Evolutionary conservation across 2,888 invertebrate genomes (phyloP).

Genomic region (Platycheirus albimanus): DNA sequence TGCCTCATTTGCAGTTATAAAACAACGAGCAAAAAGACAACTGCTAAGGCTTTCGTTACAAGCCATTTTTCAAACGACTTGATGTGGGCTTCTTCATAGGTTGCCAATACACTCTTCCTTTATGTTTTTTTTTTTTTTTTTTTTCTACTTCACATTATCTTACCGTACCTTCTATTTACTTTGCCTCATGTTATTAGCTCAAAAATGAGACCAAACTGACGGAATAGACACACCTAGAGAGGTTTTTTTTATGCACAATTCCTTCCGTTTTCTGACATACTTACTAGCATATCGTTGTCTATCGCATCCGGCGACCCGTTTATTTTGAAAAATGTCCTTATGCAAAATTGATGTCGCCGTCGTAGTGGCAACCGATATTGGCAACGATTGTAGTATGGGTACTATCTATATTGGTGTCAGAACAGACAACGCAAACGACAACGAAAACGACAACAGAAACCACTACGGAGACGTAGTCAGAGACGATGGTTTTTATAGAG

Average conservation of each 20-base stretch:
- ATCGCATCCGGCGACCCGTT: slow-evolving; percentile 70
- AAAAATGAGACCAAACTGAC: slow-evolving; percentile 35
- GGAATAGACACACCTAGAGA: slow-evolving; percentile 45
- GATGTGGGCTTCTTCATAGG: slow-evolving; percentile 7
- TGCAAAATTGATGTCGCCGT: slow-evolving; percentile 69
- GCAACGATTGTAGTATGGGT: slow-evolving; percentile 46
- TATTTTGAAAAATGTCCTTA: slow-evolving; percentile 71
- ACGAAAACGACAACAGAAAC: slow-evolving; percentile 12
- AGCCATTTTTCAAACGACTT: slow-evolving; percentile 35
- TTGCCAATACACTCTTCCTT: slow-evolving; percentile 31
- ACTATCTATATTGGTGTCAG: slow-evolving; percentile 12
- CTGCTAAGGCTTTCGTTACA: slow-evolving; percentile 39
- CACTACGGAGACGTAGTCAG: not conserved
- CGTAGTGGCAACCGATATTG: slow-evolving; percentile 64
- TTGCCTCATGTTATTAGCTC: slow-evolving; percentile 61
- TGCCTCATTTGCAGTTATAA: slow-evolving; percentile 64
- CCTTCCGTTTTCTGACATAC: slow-evolving; percentile 59
- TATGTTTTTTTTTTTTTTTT: too few species aligned
- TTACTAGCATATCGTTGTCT: slow-evolving; percentile 61
- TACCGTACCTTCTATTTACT: not conserved
- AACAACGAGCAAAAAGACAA: slow-evolving; percentile 44
- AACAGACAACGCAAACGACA: slow-evolving; percentile 27
- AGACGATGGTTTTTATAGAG: slow-evolving; percentile 31
- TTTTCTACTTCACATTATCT: not conserved
- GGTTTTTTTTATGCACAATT: slow-evolving; percentile 61